A percentile compares a stretch with the other conserved stretches of the same genome.
phyloP scores from a whole-genome alignment of 2,888 invertebrate genomes.

The Lucinisca nassula region DNA sequence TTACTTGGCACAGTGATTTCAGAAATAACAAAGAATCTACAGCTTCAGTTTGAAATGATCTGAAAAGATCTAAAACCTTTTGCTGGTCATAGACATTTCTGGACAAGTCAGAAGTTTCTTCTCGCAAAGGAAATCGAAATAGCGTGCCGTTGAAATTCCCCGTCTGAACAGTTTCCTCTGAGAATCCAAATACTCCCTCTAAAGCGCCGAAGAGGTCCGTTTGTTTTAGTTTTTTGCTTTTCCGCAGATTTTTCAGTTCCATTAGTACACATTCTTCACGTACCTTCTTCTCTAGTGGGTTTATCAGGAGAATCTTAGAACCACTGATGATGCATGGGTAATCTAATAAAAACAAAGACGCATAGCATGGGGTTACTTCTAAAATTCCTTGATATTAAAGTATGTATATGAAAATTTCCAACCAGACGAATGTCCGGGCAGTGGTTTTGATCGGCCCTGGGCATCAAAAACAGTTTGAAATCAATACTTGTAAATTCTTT shows the following conservation, averaged over 20 bases:
- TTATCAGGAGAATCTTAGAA: constrained; percentile 77
- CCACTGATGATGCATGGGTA: constrained; percentile 83
- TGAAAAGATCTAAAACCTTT: constrained; percentile 77
- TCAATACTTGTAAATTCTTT: too few species aligned
- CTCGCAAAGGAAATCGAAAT: constrained; percentile 84
- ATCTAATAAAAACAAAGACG: constrained; percentile 79
- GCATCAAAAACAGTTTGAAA: too few species aligned
- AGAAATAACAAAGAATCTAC: constrained; percentile 82
- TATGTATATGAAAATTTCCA: too few species aligned
- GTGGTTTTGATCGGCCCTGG: too few species aligned
- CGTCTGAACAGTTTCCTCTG: constrained; percentile 51
- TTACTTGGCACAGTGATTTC: constrained; percentile 73
- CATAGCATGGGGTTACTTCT: too few species aligned
- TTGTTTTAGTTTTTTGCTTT: constrained; percentile 45
- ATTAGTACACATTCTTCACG: constrained; percentile 58
- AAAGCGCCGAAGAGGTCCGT: constrained; percentile 68
- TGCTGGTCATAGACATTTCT: constrained; percentile 72
- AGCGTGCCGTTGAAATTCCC: constrained; percentile 81
- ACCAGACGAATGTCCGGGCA: too few species aligned
- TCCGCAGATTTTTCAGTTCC: constrained; percentile 47
- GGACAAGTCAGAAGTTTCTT: constrained; percentile 75
- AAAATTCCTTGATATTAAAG: too few species aligned
- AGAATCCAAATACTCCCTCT: constrained; percentile 75
- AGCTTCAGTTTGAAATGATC: constrained; percentile 79
- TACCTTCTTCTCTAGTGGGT: constrained; percentile 74